Percentiles rank a stretch among this genome's conserved stretches.
phyloP scores from a whole-genome alignment of 2,113 vertebrate species.

The Desmodus rotundus region DNA sequence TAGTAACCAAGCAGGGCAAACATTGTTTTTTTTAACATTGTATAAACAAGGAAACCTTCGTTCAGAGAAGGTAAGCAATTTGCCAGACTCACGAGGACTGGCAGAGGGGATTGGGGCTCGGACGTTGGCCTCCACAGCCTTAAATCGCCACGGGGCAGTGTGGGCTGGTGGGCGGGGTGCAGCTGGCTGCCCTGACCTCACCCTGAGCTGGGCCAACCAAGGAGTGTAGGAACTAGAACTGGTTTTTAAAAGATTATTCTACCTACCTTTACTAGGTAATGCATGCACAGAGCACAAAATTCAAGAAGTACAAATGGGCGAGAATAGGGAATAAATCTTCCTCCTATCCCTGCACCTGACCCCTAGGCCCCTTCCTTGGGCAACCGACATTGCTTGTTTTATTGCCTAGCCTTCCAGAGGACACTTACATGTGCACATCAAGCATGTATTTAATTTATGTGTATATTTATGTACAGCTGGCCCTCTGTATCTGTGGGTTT shows the following conservation, averaged over 20 bases:
- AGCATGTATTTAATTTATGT: neutral
- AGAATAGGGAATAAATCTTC: neutral
- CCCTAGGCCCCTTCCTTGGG: neutral
- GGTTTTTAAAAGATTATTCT: neutral
- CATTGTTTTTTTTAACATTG: neutral
- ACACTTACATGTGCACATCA: neutral
- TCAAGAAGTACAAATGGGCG: neutral
- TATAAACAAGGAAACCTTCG: neutral
- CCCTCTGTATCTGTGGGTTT: neutral
- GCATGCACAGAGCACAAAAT: neutral
- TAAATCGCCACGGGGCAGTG: neutral
- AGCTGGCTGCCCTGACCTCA: neutral
- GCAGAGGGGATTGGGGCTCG: neutral
- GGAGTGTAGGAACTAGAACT: neutral
- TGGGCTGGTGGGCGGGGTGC: neutral
- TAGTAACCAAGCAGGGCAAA: neutral
- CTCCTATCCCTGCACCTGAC: neutral
- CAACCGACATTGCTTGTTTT: neutral
- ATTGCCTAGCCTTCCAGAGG: neutral
- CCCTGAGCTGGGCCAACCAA: neutral
- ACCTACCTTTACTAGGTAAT: neutral
- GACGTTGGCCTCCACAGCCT: neutral
- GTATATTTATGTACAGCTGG: neutral
- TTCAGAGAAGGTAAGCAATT: neutral
- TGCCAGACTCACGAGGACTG: neutral